Conservation (phyloP, 2,888 invertebrate species). For the Branchipolynoe longqiensis region DNA sequence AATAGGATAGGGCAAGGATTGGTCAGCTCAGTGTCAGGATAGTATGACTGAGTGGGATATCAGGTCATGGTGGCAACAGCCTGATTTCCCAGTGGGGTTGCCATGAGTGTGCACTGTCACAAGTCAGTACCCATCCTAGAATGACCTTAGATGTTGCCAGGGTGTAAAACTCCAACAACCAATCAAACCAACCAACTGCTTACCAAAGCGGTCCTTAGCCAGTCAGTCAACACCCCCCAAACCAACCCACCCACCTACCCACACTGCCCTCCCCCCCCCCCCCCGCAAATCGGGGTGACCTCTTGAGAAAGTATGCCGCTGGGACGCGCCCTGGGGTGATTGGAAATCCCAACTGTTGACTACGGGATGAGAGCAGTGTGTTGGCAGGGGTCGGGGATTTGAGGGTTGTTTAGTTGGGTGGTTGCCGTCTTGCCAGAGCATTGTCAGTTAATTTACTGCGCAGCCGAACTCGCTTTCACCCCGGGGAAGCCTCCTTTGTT, state of each 20-base stretch:
- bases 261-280: neutral
- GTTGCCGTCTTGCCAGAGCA: neutral
- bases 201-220: too few species aligned
- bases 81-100: too few species aligned
- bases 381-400: neutral
- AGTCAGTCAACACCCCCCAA: neutral
- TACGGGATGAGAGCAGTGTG: neutral
- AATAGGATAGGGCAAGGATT: too few species aligned
- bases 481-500: neutral
- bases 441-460: neutral
- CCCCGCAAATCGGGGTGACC: neutral
- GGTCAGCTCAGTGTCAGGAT: too few species aligned
- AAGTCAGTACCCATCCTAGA: too few species aligned
- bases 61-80: too few species aligned
- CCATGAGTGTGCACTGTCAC: too few species aligned
- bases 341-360: conserved; percentile 19
- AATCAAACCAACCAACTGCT: too few species aligned
- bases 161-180: too few species aligned
- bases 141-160: too few species aligned
- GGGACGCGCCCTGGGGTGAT: neutral
- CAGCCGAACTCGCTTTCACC: neutral
- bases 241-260: neutral
- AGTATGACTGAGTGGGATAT: too few species aligned
- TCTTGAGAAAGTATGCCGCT: neutral
- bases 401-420: too few species aligned